Percentiles rank a stretch among this genome's conserved stretches.
Evolutionary conservation across 1,140 invertebrate species (phyloP).

Genomic region (Samia ricini): DNA sequence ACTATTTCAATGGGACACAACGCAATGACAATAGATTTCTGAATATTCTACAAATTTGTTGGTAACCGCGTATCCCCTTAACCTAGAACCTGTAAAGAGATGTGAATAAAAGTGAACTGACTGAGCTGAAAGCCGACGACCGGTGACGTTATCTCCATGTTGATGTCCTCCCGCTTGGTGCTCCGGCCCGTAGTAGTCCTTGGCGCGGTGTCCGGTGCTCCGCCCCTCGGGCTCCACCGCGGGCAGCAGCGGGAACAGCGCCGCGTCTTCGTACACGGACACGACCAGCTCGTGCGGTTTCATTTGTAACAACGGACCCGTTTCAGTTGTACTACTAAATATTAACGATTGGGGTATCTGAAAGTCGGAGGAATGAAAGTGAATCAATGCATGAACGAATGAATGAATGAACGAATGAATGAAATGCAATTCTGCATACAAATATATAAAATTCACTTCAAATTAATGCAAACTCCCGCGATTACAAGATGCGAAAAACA

Average conservation of each 20-base stretch:
- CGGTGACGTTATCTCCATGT: conserved; percentile 65
- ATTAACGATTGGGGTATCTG: conserved; percentile 84
- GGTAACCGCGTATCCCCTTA: too few species aligned
- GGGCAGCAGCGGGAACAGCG: conserved; percentile 81
- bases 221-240: conserved; percentile 26
- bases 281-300: conserved; percentile 81
- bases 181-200: conserved; percentile 66
- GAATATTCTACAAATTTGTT: too few species aligned
- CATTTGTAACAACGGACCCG: conserved; percentile 34
- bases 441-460: too few species aligned
- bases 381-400: too few species aligned
- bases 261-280: conserved; percentile 83
- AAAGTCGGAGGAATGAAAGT: too few species aligned
- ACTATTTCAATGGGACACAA: too few species aligned
- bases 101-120: conserved; percentile 29
- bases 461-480: too few species aligned
- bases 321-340: conserved; percentile 61
- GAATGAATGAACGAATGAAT: too few species aligned
- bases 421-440: too few species aligned
- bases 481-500: too few species aligned
- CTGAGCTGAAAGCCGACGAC: conserved; percentile 61
- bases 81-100: too few species aligned
- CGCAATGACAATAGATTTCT: too few species aligned
- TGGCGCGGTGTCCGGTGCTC: conserved; percentile 40
- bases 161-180: conserved; percentile 63